Percentiles rank a stretch among this genome's conserved stretches.
These are phyloP conservation scores for Pogonomyrmex barbatus DNA, from an alignment of 1,140 invertebrate genomes.

Conservation along the genomic window DNA sequence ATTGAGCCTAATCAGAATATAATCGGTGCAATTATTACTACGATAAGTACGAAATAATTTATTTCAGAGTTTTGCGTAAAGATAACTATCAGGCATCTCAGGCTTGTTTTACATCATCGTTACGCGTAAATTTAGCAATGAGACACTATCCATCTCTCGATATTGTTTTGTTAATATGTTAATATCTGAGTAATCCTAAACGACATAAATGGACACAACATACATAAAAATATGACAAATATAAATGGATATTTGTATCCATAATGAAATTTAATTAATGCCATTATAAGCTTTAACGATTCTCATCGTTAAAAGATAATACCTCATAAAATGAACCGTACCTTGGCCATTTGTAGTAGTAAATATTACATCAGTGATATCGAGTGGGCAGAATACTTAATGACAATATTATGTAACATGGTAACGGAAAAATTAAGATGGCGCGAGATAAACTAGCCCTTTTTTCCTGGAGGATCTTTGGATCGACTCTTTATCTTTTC, in stretches of 20 bases:
- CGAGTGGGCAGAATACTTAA: background rate
- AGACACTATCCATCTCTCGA: too few relatives aligned
- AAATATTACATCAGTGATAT: conserved; percentile 54
- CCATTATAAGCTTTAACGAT: conserved; percentile 21
- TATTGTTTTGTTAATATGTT: too few relatives aligned
- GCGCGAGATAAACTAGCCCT: conserved; percentile 54
- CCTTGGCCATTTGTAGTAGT: conserved; percentile 29
- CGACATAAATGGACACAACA: too few relatives aligned
- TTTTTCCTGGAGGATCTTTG: conserved; percentile 30
- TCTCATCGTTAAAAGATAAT: conserved; percentile 52
- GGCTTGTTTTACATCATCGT: too few relatives aligned
- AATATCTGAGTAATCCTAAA: too few relatives aligned
- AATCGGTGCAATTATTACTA: too few relatives aligned
- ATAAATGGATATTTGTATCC: conserved; percentile 17
- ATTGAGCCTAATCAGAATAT: too few relatives aligned
- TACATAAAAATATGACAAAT: conserved; percentile 28
- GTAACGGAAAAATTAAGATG: conserved; percentile 66
- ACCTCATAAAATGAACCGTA: background rate
- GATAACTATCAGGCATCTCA: too few relatives aligned
- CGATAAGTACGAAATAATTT: too few relatives aligned
- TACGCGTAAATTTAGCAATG: too few relatives aligned
- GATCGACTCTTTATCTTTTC: conserved; percentile 55
- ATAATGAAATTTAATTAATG: background rate
- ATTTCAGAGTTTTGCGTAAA: too few relatives aligned
- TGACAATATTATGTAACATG: conserved; percentile 61